These are phyloP conservation scores for Heliconius congener DNA, from an alignment of 1,140 invertebrate genomes.

Conservation along the genomic window DNA sequence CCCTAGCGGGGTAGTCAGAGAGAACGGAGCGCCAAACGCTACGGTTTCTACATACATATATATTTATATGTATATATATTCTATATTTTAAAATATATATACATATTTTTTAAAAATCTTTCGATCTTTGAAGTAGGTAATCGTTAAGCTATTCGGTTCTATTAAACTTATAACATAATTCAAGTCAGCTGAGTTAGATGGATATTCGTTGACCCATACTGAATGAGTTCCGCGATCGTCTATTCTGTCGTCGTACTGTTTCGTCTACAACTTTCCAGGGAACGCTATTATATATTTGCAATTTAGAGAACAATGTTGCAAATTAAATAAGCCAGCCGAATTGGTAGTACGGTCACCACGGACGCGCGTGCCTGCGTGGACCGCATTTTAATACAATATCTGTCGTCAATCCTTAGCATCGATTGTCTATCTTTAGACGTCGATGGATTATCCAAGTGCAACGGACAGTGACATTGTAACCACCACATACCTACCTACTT, in stretches of 20 bases:
- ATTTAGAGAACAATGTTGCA: constrained; percentile 65
- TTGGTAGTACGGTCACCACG: constrained; percentile 56
- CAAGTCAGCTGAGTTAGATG: background rate
- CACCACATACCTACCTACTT: constrained; percentile 17
- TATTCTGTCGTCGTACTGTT: constrained; percentile 52
- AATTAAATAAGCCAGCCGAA: constrained; percentile 60
- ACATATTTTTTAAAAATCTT: too few species aligned
- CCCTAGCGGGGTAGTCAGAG: too few species aligned
- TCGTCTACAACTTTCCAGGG: constrained; percentile 54
- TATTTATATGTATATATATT: too few species aligned
- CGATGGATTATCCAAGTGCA: constrained; percentile 31
- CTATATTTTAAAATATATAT: too few species aligned
- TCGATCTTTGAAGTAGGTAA: too few species aligned
- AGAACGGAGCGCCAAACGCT: too few species aligned
- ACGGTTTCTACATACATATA: too few species aligned
- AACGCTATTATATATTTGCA: constrained; percentile 45
- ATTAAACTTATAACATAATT: background rate
- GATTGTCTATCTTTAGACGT: constrained; percentile 15
- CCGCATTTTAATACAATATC: constrained; percentile 40
- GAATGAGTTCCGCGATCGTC: constrained; percentile 35
- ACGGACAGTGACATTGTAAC: constrained; percentile 25
- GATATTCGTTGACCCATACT: constrained; percentile 11
- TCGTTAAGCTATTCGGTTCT: background rate
- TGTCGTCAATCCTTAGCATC: constrained; percentile 15
- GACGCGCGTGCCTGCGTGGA: constrained; percentile 48